Conservation (phyloP, 2,113 vertebrate species). For the Scalopus aquaticus region DNA sequence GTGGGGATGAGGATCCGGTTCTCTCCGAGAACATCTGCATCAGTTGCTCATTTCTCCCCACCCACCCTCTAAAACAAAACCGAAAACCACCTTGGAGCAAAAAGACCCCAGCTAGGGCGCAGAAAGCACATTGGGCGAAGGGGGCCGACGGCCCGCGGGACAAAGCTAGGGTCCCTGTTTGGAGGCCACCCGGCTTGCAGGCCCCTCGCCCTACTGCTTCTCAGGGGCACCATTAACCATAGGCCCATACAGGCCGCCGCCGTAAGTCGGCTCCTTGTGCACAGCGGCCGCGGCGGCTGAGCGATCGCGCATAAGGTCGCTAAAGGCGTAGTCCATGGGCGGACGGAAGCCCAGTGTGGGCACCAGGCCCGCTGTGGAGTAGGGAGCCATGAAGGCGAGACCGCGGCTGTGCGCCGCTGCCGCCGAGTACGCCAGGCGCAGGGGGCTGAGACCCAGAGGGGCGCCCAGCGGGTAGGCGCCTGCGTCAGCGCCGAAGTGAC, state of each 20-base stretch:
- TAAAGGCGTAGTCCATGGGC: slow-evolving; percentile 99
- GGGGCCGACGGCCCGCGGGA: background rate
- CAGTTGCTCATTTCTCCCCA: background rate
- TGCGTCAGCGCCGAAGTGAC: slow-evolving; percentile 94
- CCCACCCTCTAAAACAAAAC: background rate
- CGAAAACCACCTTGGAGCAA: background rate
- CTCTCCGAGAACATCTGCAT: background rate
- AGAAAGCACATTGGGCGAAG: background rate
- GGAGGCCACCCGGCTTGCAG: background rate
- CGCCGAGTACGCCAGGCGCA: slow-evolving; percentile 97
- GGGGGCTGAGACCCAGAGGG: slow-evolving; percentile 95
- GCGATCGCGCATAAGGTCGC: slow-evolving; percentile 98
- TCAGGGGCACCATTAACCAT: slow-evolving; percentile 96
- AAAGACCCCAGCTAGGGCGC: background rate
- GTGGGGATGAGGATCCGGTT: background rate
- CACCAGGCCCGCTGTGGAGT: slow-evolving; percentile 97
- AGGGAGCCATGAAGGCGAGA: slow-evolving; percentile 98
- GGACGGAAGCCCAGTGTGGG: slow-evolving; percentile 98
- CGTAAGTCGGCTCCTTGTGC: slow-evolving; percentile 96
- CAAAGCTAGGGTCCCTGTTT: background rate
- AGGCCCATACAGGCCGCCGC: slow-evolving; percentile 94
- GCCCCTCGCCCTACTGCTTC: slow-evolving; percentile 89
- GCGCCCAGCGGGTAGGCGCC: slow-evolving; percentile 93
- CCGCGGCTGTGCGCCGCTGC: slow-evolving; percentile 94
- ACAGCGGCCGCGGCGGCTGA: slow-evolving; percentile 84